Conservation (phyloP, 2,797 vertebrate species). For the Silurus lanzhouensis region DNA sequence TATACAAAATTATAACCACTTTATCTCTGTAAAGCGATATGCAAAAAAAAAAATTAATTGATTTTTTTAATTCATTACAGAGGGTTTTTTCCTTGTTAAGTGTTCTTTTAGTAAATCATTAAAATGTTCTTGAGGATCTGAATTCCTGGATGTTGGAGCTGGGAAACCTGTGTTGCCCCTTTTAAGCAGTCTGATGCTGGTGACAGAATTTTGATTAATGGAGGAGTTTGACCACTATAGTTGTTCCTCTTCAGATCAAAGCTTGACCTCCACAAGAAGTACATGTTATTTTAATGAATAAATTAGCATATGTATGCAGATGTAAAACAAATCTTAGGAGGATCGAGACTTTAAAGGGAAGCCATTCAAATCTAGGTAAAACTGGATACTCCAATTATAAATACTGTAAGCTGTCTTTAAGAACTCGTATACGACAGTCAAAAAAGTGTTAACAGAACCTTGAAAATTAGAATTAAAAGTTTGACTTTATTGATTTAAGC, state of each 20-base stretch:
- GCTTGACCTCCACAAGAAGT: neutral
- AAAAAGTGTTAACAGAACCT: neutral
- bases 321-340: neutral
- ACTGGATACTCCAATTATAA: neutral
- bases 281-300: neutral
- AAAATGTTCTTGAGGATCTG: neutral
- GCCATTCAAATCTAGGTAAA: neutral
- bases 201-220: neutral
- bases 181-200: neutral
- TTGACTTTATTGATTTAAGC: neutral
- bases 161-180: neutral
- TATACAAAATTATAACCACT: too few relatives aligned
- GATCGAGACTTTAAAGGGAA: neutral
- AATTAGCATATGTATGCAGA: neutral
- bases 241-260: neutral
- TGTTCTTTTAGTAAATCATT: neutral
- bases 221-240: neutral
- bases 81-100: neutral
- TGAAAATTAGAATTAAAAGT: neutral
- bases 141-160: neutral
- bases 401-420: neutral
- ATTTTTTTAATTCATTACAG: neutral
- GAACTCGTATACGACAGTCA: neutral
- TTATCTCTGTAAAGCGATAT: too few relatives aligned
- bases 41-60: too few relatives aligned